Percentiles rank a stretch among this genome's conserved stretches.
phyloP scores from a whole-genome alignment of 2,113 vertebrate genomes.

The Grammomys surdaster region DNA sequence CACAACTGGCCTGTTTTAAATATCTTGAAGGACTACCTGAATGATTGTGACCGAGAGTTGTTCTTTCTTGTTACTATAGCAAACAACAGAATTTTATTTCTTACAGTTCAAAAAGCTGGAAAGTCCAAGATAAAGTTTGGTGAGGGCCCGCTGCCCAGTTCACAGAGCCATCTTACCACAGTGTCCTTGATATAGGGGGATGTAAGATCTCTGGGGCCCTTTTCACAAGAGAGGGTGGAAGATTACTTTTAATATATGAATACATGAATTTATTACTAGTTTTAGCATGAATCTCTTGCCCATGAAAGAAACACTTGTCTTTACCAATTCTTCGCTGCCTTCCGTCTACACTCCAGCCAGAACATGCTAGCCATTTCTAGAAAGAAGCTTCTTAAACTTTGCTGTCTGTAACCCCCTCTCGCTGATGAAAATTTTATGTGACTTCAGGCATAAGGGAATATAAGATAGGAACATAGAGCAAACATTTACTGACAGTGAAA shows the following conservation, averaged over 20 bases:
- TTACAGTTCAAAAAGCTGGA: too few species aligned
- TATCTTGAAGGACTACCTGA: background rate
- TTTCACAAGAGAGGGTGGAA: too few species aligned
- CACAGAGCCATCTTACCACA: background rate
- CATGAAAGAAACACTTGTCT: conserved; percentile 5
- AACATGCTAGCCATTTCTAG: background rate
- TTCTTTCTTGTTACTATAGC: background rate
- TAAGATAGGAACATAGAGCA: background rate
- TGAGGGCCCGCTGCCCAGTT: background rate
- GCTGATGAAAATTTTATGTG: background rate
- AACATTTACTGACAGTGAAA: background rate
- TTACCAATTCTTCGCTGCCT: background rate
- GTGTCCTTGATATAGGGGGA: too few species aligned
- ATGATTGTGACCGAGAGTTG: too few species aligned
- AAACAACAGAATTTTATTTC: background rate
- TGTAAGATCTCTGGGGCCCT: background rate
- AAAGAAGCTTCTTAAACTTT: background rate
- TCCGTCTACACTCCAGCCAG: background rate
- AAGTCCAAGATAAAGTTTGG: background rate
- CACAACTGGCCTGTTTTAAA: background rate
- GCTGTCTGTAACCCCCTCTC: background rate
- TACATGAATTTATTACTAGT: background rate
- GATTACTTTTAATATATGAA: background rate
- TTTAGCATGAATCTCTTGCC: background rate
- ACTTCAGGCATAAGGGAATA: background rate